Conservation (phyloP, 1,140 invertebrate species). For the Planococcus citri region DNA sequence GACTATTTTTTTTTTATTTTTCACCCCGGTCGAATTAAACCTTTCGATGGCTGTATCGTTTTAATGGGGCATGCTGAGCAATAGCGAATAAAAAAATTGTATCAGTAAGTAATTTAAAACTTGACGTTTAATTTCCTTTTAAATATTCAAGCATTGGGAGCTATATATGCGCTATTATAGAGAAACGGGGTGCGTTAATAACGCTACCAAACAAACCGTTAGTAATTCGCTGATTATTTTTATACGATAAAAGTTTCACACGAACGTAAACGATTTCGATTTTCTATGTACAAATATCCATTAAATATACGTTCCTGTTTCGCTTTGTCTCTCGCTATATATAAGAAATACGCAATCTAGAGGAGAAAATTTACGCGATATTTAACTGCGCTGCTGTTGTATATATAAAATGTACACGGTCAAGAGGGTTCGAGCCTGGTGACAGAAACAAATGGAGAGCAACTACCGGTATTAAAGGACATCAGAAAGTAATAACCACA, state of each 20-base stretch:
- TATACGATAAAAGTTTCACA: no score
- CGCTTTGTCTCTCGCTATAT: neutral
- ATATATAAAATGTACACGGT: no score
- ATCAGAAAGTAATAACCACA: slow-evolving; percentile 7
- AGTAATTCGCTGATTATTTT: no score
- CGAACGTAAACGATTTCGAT: neutral
- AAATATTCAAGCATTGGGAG: neutral
- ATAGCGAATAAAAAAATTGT: neutral
- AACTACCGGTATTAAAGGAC: slow-evolving; percentile 2
- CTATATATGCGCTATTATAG: no score
- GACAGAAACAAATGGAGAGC: slow-evolving; percentile 2
- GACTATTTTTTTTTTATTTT: neutral
- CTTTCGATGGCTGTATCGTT: neutral
- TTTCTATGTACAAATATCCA: neutral
- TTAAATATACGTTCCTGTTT: no score
- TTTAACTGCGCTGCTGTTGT: neutral
- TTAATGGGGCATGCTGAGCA: neutral
- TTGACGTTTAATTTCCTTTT: slow-evolving; percentile 7
- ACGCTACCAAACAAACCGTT: neutral
- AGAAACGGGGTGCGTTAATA: neutral
- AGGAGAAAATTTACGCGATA: neutral
- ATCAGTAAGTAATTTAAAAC: neutral
- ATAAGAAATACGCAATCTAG: neutral
- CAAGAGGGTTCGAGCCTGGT: neutral
- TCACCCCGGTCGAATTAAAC: neutral